Evolutionary conservation across 1,140 invertebrate species (phyloP).

Genomic region (Phymastichus coffea): DNA sequence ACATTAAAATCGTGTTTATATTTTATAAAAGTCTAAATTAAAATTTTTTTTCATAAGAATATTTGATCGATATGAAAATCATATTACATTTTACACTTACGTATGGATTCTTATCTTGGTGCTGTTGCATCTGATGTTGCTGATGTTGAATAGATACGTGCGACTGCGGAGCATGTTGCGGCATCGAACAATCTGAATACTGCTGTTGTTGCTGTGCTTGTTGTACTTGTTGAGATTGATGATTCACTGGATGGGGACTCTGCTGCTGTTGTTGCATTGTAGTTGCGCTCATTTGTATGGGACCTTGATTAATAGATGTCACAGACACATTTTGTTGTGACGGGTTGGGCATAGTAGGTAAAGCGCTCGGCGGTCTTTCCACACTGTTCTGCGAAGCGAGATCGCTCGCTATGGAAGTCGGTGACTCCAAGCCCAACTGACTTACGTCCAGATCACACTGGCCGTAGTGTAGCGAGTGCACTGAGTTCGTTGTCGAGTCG

Average conservation of each 20-base stretch:
- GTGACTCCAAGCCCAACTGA: constrained; percentile 82
- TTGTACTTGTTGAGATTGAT: constrained; percentile 11
- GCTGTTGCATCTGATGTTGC: background rate
- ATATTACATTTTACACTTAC: background rate
- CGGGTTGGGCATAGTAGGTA: constrained; percentile 44
- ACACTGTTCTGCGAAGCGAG: constrained; percentile 75
- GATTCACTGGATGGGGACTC: constrained; percentile 26
- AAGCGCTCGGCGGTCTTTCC: constrained; percentile 59
- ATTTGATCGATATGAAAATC: background rate
- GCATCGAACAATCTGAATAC: constrained; percentile 47
- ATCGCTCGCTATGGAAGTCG: constrained; percentile 83
- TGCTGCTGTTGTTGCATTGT: constrained; percentile 43
- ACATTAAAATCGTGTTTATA: background rate
- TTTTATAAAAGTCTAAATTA: background rate
- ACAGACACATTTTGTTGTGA: constrained; percentile 3
- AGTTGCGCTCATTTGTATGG: background rate
- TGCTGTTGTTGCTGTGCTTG: constrained; percentile 37
- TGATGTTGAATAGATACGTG: constrained; percentile 45
- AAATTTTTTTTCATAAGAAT: constrained; percentile 2
- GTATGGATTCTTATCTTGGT: background rate
- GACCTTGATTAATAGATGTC: background rate
- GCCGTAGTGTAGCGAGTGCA: constrained; percentile 77
- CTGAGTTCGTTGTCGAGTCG: constrained; percentile 81
- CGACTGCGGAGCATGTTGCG: constrained; percentile 42
- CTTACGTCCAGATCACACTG: constrained; percentile 80